These are phyloP conservation scores for Trachymyrmex cornetzi DNA, from an alignment of 1,140 invertebrate species.

Conservation along the genomic window DNA sequence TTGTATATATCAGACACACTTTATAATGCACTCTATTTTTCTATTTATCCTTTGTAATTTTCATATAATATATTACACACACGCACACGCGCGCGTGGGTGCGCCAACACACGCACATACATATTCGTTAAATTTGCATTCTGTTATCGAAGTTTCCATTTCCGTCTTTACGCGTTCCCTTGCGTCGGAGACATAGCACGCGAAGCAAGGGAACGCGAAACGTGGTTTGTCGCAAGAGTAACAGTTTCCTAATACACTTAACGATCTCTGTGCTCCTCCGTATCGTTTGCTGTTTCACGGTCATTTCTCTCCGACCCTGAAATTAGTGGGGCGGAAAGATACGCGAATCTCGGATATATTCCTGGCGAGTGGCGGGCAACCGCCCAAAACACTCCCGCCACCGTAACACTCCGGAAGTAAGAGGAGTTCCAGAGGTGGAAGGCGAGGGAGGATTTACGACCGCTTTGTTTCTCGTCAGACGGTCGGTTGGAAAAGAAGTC, in stretches of 20 bases:
- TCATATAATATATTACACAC: neutral
- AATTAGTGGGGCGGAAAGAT: slow-evolving; percentile 79
- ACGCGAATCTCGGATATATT: slow-evolving; percentile 77
- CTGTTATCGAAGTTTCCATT: slow-evolving; percentile 36
- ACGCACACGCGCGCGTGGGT: neutral
- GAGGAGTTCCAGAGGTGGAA: slow-evolving; percentile 33
- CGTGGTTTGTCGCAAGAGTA: slow-evolving; percentile 59
- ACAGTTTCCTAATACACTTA: slow-evolving; percentile 77
- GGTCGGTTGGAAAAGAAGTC: slow-evolving; percentile 62
- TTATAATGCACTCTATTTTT: neutral
- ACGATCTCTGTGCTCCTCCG: slow-evolving; percentile 69
- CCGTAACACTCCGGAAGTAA: slow-evolving; percentile 41
- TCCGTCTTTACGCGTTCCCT: slow-evolving; percentile 26
- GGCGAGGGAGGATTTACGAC: slow-evolving; percentile 76
- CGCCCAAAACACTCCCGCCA: slow-evolving; percentile 76
- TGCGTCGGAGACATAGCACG: neutral
- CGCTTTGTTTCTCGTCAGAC: slow-evolving; percentile 81
- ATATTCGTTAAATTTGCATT: slow-evolving; percentile 10
- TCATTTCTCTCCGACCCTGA: slow-evolving; percentile 75
- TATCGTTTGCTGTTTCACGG: slow-evolving; percentile 75
- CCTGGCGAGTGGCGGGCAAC: slow-evolving; percentile 73
- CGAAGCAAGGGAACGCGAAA: slow-evolving; percentile 29
- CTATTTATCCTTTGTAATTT: neutral
- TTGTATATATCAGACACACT: neutral
- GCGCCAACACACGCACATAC: neutral